phyloP scores from a whole-genome alignment of 2,888 invertebrate species.

The Calameuta idolon region DNA sequence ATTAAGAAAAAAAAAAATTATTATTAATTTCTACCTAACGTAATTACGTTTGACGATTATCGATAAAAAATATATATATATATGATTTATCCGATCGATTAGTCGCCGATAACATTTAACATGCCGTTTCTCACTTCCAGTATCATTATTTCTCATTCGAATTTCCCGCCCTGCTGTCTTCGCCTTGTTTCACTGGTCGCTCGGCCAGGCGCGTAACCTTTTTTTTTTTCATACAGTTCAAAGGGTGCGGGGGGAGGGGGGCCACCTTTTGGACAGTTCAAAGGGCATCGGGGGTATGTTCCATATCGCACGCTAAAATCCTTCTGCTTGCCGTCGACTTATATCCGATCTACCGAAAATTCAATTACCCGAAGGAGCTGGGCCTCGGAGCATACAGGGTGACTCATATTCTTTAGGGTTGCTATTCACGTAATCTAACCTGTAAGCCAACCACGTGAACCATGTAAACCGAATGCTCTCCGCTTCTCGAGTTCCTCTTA shows the following conservation, averaged over 20 bases:
- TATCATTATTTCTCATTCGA: not conserved
- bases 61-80: too few relatives aligned
- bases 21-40: not conserved
- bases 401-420: not conserved
- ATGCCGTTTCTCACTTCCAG: not conserved
- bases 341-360: constrained; percentile 7
- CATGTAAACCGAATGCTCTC: not conserved
- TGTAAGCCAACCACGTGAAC: not conserved
- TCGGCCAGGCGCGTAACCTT: not conserved
- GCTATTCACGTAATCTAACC: not conserved
- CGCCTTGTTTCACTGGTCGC: not conserved
- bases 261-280: not conserved
- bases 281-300: not conserved
- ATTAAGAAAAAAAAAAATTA: not conserved
- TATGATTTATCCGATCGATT: not conserved
- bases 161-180: not conserved
- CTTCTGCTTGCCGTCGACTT: not conserved
- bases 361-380: not conserved
- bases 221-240: not conserved
- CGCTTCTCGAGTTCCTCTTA: not conserved
- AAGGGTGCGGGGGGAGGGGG: not conserved
- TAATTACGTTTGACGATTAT: not conserved
- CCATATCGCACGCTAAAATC: not conserved
- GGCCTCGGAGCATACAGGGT: not conserved
- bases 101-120: not conserved